A percentile compares a stretch with the other conserved stretches of the same genome.
phyloP scores from a whole-genome alignment of 1,140 invertebrate genomes.

The Macrostomum lignano region DNA sequence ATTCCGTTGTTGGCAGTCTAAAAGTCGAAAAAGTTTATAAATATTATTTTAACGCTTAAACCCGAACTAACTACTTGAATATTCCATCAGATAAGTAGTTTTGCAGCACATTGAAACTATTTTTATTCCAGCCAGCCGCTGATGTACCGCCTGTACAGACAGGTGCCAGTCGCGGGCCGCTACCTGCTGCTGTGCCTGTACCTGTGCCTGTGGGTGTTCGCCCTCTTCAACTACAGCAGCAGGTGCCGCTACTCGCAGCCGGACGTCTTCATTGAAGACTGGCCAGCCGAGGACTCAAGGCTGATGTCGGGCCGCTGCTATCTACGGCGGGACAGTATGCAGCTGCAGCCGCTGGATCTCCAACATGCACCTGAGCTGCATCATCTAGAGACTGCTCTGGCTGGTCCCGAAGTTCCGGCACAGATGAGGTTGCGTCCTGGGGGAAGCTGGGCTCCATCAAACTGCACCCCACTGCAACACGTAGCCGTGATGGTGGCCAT shows the following conservation, averaged over 20 bases:
- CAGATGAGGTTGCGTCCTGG: slow-evolving; percentile 32
- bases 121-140: too few species aligned
- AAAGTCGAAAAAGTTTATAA: too few species aligned
- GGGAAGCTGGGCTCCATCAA: slow-evolving; percentile 40
- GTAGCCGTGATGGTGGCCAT: slow-evolving; percentile 27
- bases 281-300: too few species aligned
- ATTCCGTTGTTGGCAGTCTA: too few species aligned
- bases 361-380: too few species aligned
- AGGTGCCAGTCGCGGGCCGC: too few species aligned
- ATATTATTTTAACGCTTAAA: too few species aligned
- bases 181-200: background rate
- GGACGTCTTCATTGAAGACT: slow-evolving; percentile 11
- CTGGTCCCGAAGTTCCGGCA: slow-evolving; percentile 25
- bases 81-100: too few species aligned
- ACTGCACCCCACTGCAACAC: slow-evolving; percentile 40
- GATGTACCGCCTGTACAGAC: too few species aligned
- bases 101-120: too few species aligned
- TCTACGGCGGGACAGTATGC: background rate
- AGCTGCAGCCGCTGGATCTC: background rate
- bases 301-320: slow-evolving; percentile 21
- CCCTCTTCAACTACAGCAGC: slow-evolving; percentile 12
- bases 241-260: slow-evolving; percentile 12
- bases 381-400: slow-evolving; percentile 14
- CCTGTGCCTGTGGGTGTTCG: slow-evolving; percentile 9
- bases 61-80: too few species aligned